Evolutionary conservation across 1,140 invertebrate species (phyloP).

Genomic region (Dysdera silvatica): DNA sequence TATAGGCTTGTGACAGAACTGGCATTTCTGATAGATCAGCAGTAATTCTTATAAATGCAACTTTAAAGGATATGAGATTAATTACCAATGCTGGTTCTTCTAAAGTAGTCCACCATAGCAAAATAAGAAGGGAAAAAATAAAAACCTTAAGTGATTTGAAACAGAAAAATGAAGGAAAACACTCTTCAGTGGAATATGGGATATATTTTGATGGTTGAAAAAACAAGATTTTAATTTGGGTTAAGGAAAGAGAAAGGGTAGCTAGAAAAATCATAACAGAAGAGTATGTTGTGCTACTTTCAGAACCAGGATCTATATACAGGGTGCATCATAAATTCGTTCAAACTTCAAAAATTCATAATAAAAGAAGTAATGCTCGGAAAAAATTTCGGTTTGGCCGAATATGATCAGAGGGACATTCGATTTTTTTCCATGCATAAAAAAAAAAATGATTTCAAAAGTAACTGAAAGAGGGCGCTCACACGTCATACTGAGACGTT

Average conservation of each 20-base stretch:
- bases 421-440: too few relatives aligned
- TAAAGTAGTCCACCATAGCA: background rate
- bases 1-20: background rate
- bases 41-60: background rate
- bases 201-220: background rate
- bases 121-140: background rate
- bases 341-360: too few relatives aligned
- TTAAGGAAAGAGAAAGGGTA: background rate
- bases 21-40: constrained; percentile 5
- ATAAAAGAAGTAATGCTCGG: too few relatives aligned
- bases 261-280: background rate
- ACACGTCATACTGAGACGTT: too few relatives aligned
- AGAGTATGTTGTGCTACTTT: background rate
- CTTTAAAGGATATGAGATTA: background rate
- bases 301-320: too few relatives aligned
- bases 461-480: too few relatives aligned
- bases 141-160: background rate
- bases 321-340: too few relatives aligned
- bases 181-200: background rate
- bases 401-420: too few relatives aligned
- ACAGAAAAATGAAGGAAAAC: background rate
- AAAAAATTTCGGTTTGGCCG: too few relatives aligned
- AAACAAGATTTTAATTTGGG: background rate
- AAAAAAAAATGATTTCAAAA: too few relatives aligned
- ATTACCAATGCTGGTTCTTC: background rate